Percentiles rank a stretch among this genome's conserved stretches.
These are phyloP conservation scores for Rostratula benghalensis DNA, from an alignment of 2,113 vertebrate genomes.

Conservation along the genomic window DNA sequence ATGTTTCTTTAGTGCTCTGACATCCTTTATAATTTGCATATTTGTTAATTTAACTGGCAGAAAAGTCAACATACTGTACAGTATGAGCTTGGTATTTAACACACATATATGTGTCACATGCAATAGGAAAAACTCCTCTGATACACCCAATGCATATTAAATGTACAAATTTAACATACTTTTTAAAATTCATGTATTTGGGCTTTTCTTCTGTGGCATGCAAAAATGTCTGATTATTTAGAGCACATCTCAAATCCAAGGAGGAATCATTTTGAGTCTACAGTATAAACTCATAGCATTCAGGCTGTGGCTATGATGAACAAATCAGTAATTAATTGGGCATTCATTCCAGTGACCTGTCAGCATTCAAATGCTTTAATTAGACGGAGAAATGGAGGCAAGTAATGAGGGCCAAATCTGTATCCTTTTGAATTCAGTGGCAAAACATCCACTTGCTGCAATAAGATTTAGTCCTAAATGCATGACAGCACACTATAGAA, in stretches of 20 bases:
- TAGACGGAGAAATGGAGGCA: conserved; percentile 67
- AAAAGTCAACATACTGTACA: conserved; percentile 39
- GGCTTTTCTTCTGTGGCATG: conserved; percentile 18
- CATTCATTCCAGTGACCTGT: conserved; percentile 75
- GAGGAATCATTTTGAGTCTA: conserved; percentile 58
- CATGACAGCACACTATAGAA: conserved; percentile 52
- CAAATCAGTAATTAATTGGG: conserved; percentile 79
- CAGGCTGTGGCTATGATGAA: conserved; percentile 68
- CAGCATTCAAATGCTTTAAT: conserved; percentile 80
- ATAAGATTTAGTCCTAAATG: conserved; percentile 67
- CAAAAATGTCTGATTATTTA: conserved; percentile 39
- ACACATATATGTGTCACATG: neutral
- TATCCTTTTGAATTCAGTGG: conserved; percentile 59
- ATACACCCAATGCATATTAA: neutral
- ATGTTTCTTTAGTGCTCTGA: conserved; percentile 77
- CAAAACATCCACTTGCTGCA: conserved; percentile 61
- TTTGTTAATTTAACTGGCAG: conserved; percentile 74
- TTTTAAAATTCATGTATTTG: conserved; percentile 35
- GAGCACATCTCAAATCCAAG: conserved; percentile 33
- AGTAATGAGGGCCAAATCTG: conserved; percentile 63
- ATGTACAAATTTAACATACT: conserved; percentile 14
- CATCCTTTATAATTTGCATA: conserved; percentile 77
- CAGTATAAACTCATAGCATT: conserved; percentile 48
- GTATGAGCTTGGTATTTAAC: conserved; percentile 40
- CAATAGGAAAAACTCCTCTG: neutral